A percentile compares a stretch with the other conserved stretches of the same genome.
These are phyloP conservation scores for Philereme transversata DNA, from an alignment of 2,888 invertebrate species.

Conservation along the genomic window DNA sequence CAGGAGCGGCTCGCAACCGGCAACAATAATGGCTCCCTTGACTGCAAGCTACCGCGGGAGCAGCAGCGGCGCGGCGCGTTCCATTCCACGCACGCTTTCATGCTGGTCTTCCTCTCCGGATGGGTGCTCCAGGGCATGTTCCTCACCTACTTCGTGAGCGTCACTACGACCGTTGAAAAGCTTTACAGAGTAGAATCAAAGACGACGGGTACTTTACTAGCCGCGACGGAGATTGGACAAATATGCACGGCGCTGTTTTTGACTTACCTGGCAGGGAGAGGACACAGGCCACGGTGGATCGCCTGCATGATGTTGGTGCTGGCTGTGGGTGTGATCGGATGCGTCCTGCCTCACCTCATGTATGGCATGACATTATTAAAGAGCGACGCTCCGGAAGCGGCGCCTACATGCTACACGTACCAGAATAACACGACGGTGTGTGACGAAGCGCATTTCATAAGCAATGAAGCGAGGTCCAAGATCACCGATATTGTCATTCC, in stretches of 20 bases:
- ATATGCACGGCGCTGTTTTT: constrained; percentile 94
- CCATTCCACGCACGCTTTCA: constrained; percentile 94
- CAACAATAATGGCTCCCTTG: constrained; percentile 90
- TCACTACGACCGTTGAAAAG: constrained; percentile 96
- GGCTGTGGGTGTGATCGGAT: constrained; percentile 93
- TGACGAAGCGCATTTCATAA: constrained; percentile 85
- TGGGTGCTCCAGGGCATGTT: constrained; percentile 96
- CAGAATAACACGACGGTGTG: constrained; percentile 69
- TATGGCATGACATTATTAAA: constrained; percentile 89
- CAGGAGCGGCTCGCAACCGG: constrained; percentile 77
- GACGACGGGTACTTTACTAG: constrained; percentile 94
- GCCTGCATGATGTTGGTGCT: constrained; percentile 96
- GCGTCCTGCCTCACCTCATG: constrained; percentile 94
- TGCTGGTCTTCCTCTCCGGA: constrained; percentile 93
- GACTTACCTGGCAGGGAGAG: constrained; percentile 95
- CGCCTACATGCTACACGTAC: constrained; percentile 60
- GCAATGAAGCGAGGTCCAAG: constrained; percentile 88
- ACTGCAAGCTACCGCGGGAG: constrained; percentile 87
- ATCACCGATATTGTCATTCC: constrained; percentile 92
- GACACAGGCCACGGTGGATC: constrained; percentile 96
- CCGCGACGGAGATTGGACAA: constrained; percentile 96
- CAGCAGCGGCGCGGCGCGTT: constrained; percentile 86
- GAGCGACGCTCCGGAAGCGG: constrained; percentile 65
- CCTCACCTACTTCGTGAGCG: constrained; percentile 96
- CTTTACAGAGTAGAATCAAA: constrained; percentile 96